Evolutionary conservation across 1,140 invertebrate genomes (phyloP).

Genomic region (Panonychus citri): DNA sequence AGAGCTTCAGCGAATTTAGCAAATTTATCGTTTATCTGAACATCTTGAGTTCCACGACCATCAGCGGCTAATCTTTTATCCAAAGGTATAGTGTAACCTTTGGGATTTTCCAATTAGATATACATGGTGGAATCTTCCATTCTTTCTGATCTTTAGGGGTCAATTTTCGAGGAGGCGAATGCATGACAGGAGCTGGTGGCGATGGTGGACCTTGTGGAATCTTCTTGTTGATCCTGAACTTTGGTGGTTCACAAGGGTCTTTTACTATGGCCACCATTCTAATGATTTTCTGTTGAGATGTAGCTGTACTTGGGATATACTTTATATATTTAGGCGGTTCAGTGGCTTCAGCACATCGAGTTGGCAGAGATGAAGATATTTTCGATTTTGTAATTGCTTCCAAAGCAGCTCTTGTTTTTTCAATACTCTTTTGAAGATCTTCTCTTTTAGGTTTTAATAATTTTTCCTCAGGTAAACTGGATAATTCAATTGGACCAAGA

Average conservation of each 20-base stretch:
- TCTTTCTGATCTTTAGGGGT: constrained; percentile 97
- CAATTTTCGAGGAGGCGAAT: constrained; percentile 88
- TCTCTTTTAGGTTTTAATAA: constrained; percentile 67
- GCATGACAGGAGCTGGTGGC: constrained; percentile 85
- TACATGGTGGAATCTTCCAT: constrained; percentile 99
- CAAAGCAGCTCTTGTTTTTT: constrained; percentile 52
- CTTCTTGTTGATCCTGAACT: constrained; percentile 45
- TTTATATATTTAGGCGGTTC: constrained; percentile 85
- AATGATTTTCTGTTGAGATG: constrained; percentile 91
- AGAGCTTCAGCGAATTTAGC: constrained; percentile 89
- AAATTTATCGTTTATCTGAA: constrained; percentile 98
- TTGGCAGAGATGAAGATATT: constrained; percentile 57
- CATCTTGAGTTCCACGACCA: constrained; percentile 82
- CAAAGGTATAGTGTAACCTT: constrained; percentile 95
- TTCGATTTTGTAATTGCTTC: constrained; percentile 70
- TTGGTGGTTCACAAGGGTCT: constrained; percentile 95
- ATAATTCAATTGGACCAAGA: constrained; percentile 71
- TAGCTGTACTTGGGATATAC: constrained; percentile 91
- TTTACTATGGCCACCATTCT: constrained; percentile 82
- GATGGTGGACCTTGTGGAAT: constrained; percentile 89
- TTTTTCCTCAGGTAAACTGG: constrained; percentile 66
- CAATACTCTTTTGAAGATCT: constrained; percentile 32
- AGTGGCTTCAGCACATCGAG: constrained; percentile 63
- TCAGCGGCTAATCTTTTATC: constrained; percentile 96
- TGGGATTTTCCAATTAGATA: constrained; percentile 97